Base-by-base conservation (phyloP, 2,888 invertebrate genomes). In the Spisula solida region DNA sequence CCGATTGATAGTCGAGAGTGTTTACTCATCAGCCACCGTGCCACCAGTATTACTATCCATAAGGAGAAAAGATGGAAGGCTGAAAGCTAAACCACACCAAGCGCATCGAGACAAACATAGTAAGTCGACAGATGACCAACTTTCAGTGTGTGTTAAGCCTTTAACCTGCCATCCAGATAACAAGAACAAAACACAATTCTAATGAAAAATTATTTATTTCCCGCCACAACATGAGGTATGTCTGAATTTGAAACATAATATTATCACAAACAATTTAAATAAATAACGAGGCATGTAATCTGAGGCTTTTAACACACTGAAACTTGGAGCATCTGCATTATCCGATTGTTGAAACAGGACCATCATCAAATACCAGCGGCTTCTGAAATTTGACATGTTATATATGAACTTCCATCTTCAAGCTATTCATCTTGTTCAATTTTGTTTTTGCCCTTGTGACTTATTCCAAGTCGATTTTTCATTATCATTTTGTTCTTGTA, bases 81-180 rank as follows among this genome's bases (percentile, higher is more conserved):
- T 91, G 91, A 91, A 91, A 91, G 91, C 91, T 89, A 83, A 82
- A 89, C 81, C 87, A 89, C 89, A 89, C 88, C 85, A 20, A 75
- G 80, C 81, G 85, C 85, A 88, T 86, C 86, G 29, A 79, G 25
- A 81, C n/a, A 82, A 55, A 86, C 34, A 85, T 25, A 18, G 55
- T 48, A 12, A 31, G 78, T 66, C 86, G 29, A 48, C 51, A 51
- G 6, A 78, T 80, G 81, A 80, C 48, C 87, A 86, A 83, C 87
- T 88, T 89, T 91, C 91, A 91, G 91, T 91, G 91, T 89, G 89
- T 81, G 78, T 85, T 47, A 60, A 86, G 87, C 88, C 83, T 86
- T 89, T 84, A 89, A 60, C 82, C 91, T 86, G 91, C 75, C 81
- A 55, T 81, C 47, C 25, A 34, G 66, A n/a, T 31, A 66, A 1